Base-by-base conservation (phyloP, 1,140 invertebrate genomes). In the Trachymyrmex cornetzi region DNA sequence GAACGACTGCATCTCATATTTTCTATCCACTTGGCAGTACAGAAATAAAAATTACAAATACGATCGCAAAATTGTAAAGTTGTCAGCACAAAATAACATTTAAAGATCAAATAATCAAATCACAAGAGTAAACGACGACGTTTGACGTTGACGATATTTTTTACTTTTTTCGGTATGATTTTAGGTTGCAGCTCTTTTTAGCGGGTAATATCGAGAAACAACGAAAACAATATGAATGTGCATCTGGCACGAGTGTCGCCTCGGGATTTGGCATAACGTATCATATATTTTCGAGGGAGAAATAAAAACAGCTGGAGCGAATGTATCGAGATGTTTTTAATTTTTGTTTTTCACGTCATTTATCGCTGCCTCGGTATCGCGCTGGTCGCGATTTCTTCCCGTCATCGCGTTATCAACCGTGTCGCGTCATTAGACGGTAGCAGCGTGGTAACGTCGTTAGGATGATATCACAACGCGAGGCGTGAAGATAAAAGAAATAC, bases 381-480 rank as follows among this genome's bases (percentile, higher is more conserved):
- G 34, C 12, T 14, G 19, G 34, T 34, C 53, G 38, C 16, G 38
- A 82, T 74, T 74, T 82, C 53, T 82, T 61, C 6, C 24, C 53
- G 34, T 59, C n/a, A 34, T 6, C 22, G 14, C 72, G 34, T 3
- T 61, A 82, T 74, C 67, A 53, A n/a, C 12, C 24, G 24, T 16
- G 79, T 74, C 79, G 79, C 66, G 53, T 81, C 67, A 61, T 82
- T 74, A 74, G 38, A 74, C 34, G 80, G 27, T 44, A 44, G 38
- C n/a, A 48, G 19, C 80, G 19, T 34, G 67, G 48, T 72, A 61
- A 59, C 38, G 57, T 84, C 24, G 34, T 82, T 59, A 48, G 22
- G 14, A 75, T 38, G 67, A 3, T 59, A 82, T 82, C 69, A 38
- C 67, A 24, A 59, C 24, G 27, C 19, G 34, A 4, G 7, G 27